Evolutionary conservation across 1,140 invertebrate species (phyloP), one percentile per base, ranked within the genome.

Genomic region (Periplaneta americana): DNA sequence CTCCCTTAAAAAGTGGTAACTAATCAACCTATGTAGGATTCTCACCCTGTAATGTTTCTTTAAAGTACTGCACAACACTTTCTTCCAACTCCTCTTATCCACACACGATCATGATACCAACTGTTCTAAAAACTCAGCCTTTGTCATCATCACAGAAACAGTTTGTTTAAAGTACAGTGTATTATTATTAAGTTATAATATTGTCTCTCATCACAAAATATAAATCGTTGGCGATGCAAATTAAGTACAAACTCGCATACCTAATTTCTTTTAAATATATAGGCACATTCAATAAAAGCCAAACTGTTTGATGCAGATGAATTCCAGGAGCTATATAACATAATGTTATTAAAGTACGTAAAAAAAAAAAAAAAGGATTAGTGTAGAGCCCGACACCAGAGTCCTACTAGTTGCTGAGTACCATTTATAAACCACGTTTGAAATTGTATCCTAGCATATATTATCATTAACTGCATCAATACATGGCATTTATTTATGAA

Each of bases 21-120:
- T 48, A 48, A 48, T 18, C 39, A 48, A 48, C 22, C 39, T 48
- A 48, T 18, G 10, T 57, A n/a, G 48, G 48, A 57, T n/a, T n/a
- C 18, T 87, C 81, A 66, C 90, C 89, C 48, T 57, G 48, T 57
- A n/a, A n/a, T 57, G 48, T 57, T 48, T 18, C 3, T 48, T 2
- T 48, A 9, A 8, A 48, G 22, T 57, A 57, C 48, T 57, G 22
- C 48, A 57, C 48, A 57, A 57, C 22, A 10, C 48, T 10, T 57
- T 57, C 48, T 57, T 57, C 48, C 17, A 57, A 57, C 48, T 8
- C 10, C 11, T 57, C 22, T n/a, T n/a, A 1, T n/a, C 48, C 28
- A n/a, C 48, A 57, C 48, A 57, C 48, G 17, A 57, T 57, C 39
- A 48, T 48, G 39, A 48, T 48, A 48, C 48, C 48, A 17, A n/a